phyloP scores from a whole-genome alignment of 2,888 invertebrate species.

The Limenitis arthemis region DNA sequence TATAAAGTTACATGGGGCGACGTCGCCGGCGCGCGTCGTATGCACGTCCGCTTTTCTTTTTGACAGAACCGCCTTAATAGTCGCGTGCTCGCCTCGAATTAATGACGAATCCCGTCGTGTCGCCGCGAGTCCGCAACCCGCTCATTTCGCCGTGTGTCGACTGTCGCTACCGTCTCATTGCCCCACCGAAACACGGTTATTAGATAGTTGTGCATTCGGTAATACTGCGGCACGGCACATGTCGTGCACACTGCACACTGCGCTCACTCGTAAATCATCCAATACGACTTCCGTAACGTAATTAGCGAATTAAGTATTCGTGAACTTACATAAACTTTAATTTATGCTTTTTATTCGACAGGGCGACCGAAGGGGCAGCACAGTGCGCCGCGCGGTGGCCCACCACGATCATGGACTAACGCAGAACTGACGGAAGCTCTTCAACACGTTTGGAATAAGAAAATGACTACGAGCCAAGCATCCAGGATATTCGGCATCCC shows the following conservation, averaged over 20 bases:
- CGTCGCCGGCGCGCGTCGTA: conserved; percentile 58
- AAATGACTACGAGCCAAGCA: conserved; percentile 94
- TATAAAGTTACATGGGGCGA: conserved; percentile 60
- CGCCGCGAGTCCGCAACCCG: conserved; percentile 60
- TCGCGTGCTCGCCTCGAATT: conserved; percentile 65
- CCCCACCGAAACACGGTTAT: conserved; percentile 59
- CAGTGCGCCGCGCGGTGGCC: conserved; percentile 91
- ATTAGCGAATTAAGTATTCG: conserved; percentile 42
- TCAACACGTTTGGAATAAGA: conserved; percentile 96
- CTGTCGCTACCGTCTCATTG: conserved; percentile 37
- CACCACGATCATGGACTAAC: conserved; percentile 94
- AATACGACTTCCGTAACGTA: conserved; percentile 42
- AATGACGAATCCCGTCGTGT: conserved; percentile 62
- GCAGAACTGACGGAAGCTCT: conserved; percentile 91
- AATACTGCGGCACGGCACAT: conserved; percentile 58
- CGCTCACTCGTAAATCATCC: conserved; percentile 51
- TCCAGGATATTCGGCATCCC: conserved; percentile 93
- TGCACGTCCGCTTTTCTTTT: conserved; percentile 59
- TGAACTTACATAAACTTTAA: conserved; percentile 9
- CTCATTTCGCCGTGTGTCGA: conserved; percentile 56
- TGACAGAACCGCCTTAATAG: conserved; percentile 59
- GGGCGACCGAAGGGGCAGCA: conserved; percentile 93
- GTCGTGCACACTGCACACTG: conserved; percentile 43
- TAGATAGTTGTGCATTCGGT: conserved; percentile 62
- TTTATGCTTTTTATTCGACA: conserved; percentile 44